phyloP scores from a whole-genome alignment of 2,113 vertebrate species.

The Azemiops feae region DNA sequence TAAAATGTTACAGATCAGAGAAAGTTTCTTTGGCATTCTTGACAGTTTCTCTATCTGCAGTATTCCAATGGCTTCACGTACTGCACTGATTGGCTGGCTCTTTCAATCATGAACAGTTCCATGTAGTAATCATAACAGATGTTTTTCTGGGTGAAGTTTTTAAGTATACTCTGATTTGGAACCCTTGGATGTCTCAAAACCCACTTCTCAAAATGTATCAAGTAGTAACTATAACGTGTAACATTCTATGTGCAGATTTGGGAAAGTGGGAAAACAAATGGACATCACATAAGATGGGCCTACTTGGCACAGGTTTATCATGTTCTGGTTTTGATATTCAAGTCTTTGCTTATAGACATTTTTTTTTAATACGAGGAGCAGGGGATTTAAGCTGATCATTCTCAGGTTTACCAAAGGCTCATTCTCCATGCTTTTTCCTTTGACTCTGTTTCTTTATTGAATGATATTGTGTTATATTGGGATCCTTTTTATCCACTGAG shows the following conservation, averaged over 20 bases:
- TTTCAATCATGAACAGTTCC: background rate
- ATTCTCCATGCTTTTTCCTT: background rate
- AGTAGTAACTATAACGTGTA: background rate
- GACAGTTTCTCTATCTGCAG: background rate
- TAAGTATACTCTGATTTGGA: background rate
- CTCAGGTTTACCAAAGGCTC: background rate
- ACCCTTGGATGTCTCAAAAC: background rate
- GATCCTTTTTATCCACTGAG: background rate
- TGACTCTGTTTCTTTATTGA: background rate
- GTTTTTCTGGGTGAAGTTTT: background rate
- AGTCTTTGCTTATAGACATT: background rate
- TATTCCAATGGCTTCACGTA: background rate
- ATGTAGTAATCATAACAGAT: background rate
- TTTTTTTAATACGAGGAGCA: background rate
- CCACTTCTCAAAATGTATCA: background rate
- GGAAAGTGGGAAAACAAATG: background rate
- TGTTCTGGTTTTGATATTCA: background rate
- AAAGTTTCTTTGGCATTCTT: fast-evolving
- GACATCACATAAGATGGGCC: background rate
- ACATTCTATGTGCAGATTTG: background rate
- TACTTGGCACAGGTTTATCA: background rate
- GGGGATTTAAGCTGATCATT: background rate
- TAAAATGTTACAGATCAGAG: background rate
- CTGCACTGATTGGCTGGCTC: background rate
- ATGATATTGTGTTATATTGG: too few species aligned